Evolutionary conservation across 2,113 vertebrate genomes (phyloP).

Genomic region (Xyrauchen texanus): DNA sequence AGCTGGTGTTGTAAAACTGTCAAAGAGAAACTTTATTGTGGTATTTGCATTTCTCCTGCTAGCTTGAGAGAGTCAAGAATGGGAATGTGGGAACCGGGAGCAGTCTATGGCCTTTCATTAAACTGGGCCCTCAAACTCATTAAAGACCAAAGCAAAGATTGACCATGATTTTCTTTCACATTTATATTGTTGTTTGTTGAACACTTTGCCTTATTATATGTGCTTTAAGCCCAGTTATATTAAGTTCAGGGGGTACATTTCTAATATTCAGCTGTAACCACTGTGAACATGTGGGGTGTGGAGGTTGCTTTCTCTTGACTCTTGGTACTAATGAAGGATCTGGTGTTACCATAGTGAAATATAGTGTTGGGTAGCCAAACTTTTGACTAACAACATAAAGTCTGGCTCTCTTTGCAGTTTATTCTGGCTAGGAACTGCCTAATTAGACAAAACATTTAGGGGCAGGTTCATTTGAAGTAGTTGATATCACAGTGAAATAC

Average conservation of each 20-base stretch:
- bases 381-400: background rate
- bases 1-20: too few species aligned
- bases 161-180: background rate
- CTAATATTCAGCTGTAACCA: too few species aligned
- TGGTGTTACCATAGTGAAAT: conserved; percentile 30
- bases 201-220: conserved; percentile 11
- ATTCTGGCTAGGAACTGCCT: background rate
- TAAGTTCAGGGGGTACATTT: too few species aligned
- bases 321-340: background rate
- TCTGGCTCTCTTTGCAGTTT: background rate
- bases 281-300: conserved; percentile 2
- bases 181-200: conserved; percentile 28
- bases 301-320: background rate
- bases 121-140: conserved; percentile 24
- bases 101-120: conserved; percentile 36
- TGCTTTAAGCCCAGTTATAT: background rate
- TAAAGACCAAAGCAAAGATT: conserved; percentile 24
- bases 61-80: background rate
- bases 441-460: background rate
- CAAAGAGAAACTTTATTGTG: conserved; percentile 5
- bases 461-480: too few species aligned
- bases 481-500: too few species aligned
- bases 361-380: background rate
- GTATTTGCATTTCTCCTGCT: conserved; percentile 4
- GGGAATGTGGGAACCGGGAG: background rate